Conservation (phyloP, 1,140 invertebrate genomes). For the Drosophila melanica region DNA sequence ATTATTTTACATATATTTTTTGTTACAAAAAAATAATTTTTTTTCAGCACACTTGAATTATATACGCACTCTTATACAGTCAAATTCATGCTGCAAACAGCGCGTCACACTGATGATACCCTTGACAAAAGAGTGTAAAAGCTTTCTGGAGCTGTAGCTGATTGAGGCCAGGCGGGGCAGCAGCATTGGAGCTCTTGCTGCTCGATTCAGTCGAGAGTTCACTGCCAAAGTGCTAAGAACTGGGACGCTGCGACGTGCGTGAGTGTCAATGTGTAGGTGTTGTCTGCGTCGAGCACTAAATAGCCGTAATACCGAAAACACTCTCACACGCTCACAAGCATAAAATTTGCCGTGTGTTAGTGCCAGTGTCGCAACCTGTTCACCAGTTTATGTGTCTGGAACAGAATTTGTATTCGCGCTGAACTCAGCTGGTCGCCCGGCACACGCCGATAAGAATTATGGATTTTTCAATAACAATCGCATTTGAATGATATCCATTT, state of each 20-base stretch:
- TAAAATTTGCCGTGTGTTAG: slow-evolving; percentile 14
- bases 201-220: slow-evolving; percentile 57
- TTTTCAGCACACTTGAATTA: too few relatives aligned
- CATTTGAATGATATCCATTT: slow-evolving; percentile 5
- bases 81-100: background rate
- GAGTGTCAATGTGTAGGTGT: slow-evolving; percentile 20
- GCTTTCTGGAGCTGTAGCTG: slow-evolving; percentile 64
- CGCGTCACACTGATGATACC: background rate
- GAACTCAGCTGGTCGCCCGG: slow-evolving; percentile 47
- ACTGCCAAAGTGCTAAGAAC: slow-evolving; percentile 70
- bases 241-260: slow-evolving; percentile 24
- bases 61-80: background rate
- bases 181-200: slow-evolving; percentile 6
- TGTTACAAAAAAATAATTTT: too few relatives aligned
- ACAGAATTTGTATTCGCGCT: slow-evolving; percentile 22
- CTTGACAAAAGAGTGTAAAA: slow-evolving; percentile 34
- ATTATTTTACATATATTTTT: too few relatives aligned
- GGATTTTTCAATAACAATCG: slow-evolving; percentile 52
- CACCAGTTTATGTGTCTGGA: slow-evolving; percentile 25
- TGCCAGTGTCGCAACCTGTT: slow-evolving; percentile 62
- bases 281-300: slow-evolving; percentile 37
- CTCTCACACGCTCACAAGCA: slow-evolving; percentile 17
- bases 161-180: slow-evolving; percentile 7
- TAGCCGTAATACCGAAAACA: slow-evolving; percentile 15
- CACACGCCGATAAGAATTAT: slow-evolving; percentile 52